Base-by-base conservation (phyloP, 2,888 invertebrate species). In the Pristionchus exspectatus region DNA sequence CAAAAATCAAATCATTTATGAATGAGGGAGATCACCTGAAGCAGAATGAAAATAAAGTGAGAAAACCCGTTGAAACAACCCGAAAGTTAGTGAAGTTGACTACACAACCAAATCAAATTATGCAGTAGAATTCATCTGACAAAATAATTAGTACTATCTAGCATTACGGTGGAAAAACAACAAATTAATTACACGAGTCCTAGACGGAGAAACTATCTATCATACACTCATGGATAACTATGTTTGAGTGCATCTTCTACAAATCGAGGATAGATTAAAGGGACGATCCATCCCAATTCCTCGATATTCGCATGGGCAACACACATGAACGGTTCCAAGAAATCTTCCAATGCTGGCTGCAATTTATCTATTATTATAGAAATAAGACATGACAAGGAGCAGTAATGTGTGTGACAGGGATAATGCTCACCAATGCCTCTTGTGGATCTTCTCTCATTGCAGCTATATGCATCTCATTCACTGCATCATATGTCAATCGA, bases 391-490 rank as follows among this genome's bases (percentile, higher is more conserved):
- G 21, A 84, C 54, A 59, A 59, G 12, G 4, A 12, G 59, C 18
- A 59, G 69, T n/a, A 27, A 69, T 24, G 69, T 7, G 27, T 27
- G 69, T 27, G 63, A n/a, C 0, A 63, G 24, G 63, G 63, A n/a
- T 5, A 24, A 33, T 33, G 27, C 69, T 27, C 21, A 87, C 87
- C 87, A 72, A 38, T 30, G 87, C 72, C 27, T 87, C 87, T 30
- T 87, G 87, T 14, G 87, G 72, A 27, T 69, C 69, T 27, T 30
- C 56, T 56, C 72, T 87, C 50, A 87, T 72, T 18, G 54, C 72
- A 44, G 50, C 87, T 38, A 18, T 30, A 59, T 87, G 72, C 87
- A 87, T 87, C 27, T 87, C 87, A 69, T 87, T 72, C 50, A 87
- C 87, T 24, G n/a, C 14, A n/a, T 87, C 87, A 30, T 72, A 72